Evolutionary conservation across 2,888 invertebrate genomes (phyloP), one percentile per base, ranked within the genome.

Genomic region (Actias luna): DNA sequence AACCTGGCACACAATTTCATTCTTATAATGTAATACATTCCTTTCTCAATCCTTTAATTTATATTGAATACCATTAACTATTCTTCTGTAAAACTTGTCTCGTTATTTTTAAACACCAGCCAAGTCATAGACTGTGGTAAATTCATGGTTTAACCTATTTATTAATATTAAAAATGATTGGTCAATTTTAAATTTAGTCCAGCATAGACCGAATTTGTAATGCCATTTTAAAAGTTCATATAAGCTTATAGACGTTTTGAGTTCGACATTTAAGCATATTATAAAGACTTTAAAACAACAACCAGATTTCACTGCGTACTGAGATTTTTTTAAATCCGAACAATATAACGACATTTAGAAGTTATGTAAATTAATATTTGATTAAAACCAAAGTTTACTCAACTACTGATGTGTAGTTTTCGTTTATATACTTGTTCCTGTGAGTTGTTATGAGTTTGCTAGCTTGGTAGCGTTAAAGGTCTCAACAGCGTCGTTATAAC

Each of bases 331-430:
- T 12, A 25, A 50, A 50, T 22, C 46, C 25, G 10, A 50, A 50
- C 25, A 50, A 50, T 50, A 50, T 2, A 25, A 50, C 22, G 8
- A 18, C 22, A 50, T 25, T 25, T 50, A 12, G 25, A 50, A 25
- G 46, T 50, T 25, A 50, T 50, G 46, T 50, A 50, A 50, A 50
- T 50, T 22, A 50, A 25, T 50, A 50, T 50, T 50, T 50, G 46
- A 50, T 22, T 50, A 50, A 50, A 50, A 7, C 46, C 22, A 22
- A 50, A 50, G 46, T 50, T 22, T 50, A 50, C 46, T 12, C 46
- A 50, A 50, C 2, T 50, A 50, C 46, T 50, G 25, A 10, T 50
- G 46, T 55, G 29, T 55, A 55, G 4, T 55, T 55, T 55, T 8
- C 29, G 29, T 16, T 55, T 55, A 29, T 29, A 29, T 27, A 16